phyloP scores from a whole-genome alignment of 2,888 invertebrate species.

The Pheosia gnoma region DNA sequence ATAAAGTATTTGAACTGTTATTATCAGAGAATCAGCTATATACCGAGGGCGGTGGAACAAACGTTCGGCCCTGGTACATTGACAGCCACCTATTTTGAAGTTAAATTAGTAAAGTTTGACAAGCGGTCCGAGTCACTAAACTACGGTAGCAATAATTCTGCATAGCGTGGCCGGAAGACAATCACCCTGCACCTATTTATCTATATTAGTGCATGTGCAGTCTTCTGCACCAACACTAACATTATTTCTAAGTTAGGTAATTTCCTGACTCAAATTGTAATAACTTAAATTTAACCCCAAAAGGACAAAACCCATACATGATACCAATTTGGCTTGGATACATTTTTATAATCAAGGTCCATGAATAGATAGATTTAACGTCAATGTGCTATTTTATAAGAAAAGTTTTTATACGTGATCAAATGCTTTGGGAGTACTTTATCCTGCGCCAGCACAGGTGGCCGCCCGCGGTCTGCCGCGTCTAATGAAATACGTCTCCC shows the following conservation, averaged over 20 bases:
- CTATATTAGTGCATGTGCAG: constrained; percentile 32
- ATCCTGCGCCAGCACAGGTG: constrained; percentile 52
- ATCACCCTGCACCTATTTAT: constrained; percentile 58
- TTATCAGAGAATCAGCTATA: constrained; percentile 54
- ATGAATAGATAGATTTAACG: no score
- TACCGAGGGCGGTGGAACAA: constrained; percentile 58
- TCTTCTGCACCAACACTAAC: neutral
- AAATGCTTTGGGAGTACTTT: constrained; percentile 13
- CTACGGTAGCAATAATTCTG: constrained; percentile 78
- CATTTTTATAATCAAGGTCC: no score
- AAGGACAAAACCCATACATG: no score
- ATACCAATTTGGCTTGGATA: no score
- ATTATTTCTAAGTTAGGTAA: no score
- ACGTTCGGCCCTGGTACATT: constrained; percentile 59
- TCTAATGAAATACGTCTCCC: constrained; percentile 76
- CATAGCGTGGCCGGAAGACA: constrained; percentile 66
- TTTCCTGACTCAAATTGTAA: no score
- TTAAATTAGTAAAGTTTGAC: constrained; percentile 84
- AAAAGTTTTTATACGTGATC: constrained; percentile 33
- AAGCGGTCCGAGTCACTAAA: constrained; percentile 73
- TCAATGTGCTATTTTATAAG: constrained; percentile 21
- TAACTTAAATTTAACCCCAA: no score
- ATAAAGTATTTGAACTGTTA: constrained; percentile 44
- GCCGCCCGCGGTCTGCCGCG: constrained; percentile 40
- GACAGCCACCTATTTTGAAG: constrained; percentile 78